A percentile compares a stretch with the other conserved stretches of the same genome.
phyloP scores from a whole-genome alignment of 2,888 invertebrate genomes.

The Empis stercorea region DNA sequence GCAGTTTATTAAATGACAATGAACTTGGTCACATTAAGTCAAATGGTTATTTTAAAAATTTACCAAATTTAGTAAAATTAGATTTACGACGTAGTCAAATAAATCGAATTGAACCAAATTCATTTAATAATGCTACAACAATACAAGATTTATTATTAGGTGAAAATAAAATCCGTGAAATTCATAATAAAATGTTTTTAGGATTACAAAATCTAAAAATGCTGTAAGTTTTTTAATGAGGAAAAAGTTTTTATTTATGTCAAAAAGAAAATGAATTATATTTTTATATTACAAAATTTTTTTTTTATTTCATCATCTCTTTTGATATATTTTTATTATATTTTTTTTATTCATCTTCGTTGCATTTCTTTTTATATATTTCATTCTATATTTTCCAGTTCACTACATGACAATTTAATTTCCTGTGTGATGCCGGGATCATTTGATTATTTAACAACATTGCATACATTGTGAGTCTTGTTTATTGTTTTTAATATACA shows the following conservation, averaged over 20 bases:
- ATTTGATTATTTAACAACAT: conserved; percentile 68
- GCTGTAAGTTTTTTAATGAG: conserved; percentile 46
- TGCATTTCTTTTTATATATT: too few species aligned
- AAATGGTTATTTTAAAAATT: conserved; percentile 73
- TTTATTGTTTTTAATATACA: too few species aligned
- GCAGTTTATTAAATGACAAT: conserved; percentile 79
- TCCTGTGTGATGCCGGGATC: conserved; percentile 89
- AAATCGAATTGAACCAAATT: conserved; percentile 78
- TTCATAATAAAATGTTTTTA: conserved; percentile 87
- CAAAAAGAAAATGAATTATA: not conserved
- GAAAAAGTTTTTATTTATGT: not conserved
- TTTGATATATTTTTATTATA: not conserved
- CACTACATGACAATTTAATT: conserved; percentile 76
- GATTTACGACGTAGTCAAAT: conserved; percentile 86
- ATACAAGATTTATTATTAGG: conserved; percentile 80
- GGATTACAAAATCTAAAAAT: conserved; percentile 77
- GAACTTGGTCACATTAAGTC: conserved; percentile 74
- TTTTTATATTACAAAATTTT: not conserved
- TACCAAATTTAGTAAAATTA: conserved; percentile 77
- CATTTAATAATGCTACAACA: conserved; percentile 82
- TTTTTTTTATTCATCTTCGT: too few species aligned
- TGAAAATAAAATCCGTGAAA: conserved; percentile 75
- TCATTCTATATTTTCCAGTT: too few species aligned
- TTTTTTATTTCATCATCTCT: too few species aligned
- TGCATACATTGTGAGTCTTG: conserved; percentile 64